Evolutionary conservation across 2,888 invertebrate genomes (phyloP).

Genomic region (Eulithis prunata): DNA sequence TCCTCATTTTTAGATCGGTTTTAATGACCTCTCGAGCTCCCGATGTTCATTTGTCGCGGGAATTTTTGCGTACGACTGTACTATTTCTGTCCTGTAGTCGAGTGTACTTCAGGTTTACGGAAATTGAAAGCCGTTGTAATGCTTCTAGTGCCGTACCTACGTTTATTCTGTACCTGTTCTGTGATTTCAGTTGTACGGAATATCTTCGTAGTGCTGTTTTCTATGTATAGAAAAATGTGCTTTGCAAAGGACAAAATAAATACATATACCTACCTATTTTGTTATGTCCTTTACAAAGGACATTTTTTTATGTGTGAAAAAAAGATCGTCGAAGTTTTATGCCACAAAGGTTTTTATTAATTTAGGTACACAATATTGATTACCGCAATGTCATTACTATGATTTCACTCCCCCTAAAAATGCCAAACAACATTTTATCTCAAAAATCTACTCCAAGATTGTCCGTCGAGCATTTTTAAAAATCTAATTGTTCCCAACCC

Average conservation of each 20-base stretch:
- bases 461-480: constrained; percentile 32
- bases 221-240: not conserved
- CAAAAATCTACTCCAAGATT: constrained; percentile 25
- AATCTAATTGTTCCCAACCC: constrained; percentile 71
- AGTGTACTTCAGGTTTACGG: constrained; percentile 54
- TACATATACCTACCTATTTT: too few species aligned
- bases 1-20: constrained; percentile 82
- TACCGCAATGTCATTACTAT: constrained; percentile 17
- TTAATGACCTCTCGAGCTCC: constrained; percentile 83
- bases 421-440: constrained; percentile 24
- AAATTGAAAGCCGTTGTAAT: constrained; percentile 36
- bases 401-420: constrained; percentile 16
- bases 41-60: constrained; percentile 84
- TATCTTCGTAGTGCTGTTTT: not conserved
- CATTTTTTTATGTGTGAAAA: too few species aligned
- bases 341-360: not conserved
- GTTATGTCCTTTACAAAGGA: too few species aligned
- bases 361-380: not conserved
- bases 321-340: not conserved
- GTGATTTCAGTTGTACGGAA: not conserved
- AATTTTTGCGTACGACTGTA: constrained; percentile 73
- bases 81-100: constrained; percentile 65
- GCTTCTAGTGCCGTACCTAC: not conserved
- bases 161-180: too few species aligned
- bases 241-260: not conserved